Percentiles rank a stretch among this genome's conserved stretches.
These are phyloP conservation scores for Gryllus bimaculatus DNA, from an alignment of 1,140 invertebrate genomes.

Conservation along the genomic window DNA sequence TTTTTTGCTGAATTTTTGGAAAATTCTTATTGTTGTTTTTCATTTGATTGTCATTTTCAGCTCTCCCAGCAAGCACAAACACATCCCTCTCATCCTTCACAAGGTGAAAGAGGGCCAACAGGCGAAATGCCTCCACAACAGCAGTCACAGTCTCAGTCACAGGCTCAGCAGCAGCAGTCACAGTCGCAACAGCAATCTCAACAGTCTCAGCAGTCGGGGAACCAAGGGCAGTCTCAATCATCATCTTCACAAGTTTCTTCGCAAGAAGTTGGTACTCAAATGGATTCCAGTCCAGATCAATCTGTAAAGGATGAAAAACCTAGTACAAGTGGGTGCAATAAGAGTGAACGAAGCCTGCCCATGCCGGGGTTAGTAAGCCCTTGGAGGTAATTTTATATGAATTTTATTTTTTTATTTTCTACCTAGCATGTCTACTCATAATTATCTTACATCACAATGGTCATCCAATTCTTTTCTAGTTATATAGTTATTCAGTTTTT, in stretches of 20 bases:
- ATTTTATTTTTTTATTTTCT: neutral
- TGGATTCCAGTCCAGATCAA: slow-evolving; percentile 13
- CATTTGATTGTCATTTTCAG: neutral
- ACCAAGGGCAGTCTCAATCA: slow-evolving; percentile 30
- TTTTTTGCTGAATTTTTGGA: neutral
- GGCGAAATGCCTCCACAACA: slow-evolving; percentile 6
- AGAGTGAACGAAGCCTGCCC: slow-evolving; percentile 16
- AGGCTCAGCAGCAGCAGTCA: slow-evolving; percentile 36
- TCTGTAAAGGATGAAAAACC: slow-evolving; percentile 20
- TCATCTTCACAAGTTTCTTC: slow-evolving; percentile 11
- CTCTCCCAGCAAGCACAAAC: neutral
- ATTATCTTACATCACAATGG: no score
- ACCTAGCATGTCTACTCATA: neutral
- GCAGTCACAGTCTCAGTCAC: slow-evolving; percentile 25
- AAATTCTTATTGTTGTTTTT: neutral
- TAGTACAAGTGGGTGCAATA: slow-evolving; percentile 14
- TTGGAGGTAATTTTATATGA: neutral
- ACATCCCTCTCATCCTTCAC: neutral
- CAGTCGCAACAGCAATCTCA: slow-evolving; percentile 30
- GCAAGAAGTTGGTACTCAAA: slow-evolving; percentile 22
- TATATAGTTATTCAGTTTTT: no score
- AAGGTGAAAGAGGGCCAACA: neutral
- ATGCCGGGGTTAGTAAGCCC: slow-evolving; percentile 20
- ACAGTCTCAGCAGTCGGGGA: slow-evolving; percentile 23
- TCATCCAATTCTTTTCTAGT: no score